Conservation (phyloP, 2,888 invertebrate species). For the Ryuthela nishihirai region DNA sequence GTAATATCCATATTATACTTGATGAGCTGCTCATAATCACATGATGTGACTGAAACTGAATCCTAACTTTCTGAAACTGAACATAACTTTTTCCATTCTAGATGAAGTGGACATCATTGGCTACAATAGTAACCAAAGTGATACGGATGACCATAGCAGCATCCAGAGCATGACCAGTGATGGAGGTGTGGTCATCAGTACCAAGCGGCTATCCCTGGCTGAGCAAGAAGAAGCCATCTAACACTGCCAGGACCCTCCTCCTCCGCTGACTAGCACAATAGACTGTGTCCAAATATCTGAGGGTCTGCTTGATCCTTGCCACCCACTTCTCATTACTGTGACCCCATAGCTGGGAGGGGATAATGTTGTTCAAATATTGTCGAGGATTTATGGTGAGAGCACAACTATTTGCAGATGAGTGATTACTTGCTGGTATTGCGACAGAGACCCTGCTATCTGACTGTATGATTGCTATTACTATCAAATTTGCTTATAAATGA, state of each 20-base stretch:
- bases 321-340: constrained; percentile 16
- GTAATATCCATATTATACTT: too few species aligned
- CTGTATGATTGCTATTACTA: constrained; percentile 28
- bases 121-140: constrained; percentile 76
- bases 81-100: constrained; percentile 55
- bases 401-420: constrained; percentile 12
- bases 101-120: constrained; percentile 83
- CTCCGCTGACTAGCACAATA: constrained; percentile 39
- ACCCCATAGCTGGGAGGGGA: constrained; percentile 18
- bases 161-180: constrained; percentile 63
- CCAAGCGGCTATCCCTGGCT: constrained; percentile 62
- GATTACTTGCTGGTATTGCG: constrained; percentile 23
- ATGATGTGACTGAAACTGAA: too few species aligned
- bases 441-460: constrained; percentile 30
- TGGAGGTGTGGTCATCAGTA: constrained; percentile 68
- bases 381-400: constrained; percentile 11
- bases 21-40: too few species aligned
- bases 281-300: constrained; percentile 34
- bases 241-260: constrained; percentile 38
- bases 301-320: constrained; percentile 8
- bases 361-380: constrained; percentile 17
- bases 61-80: too few species aligned
- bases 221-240: constrained; percentile 47
- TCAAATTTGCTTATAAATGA: neutral
- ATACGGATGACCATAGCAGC: constrained; percentile 73